Base-by-base conservation (phyloP, 2,113 vertebrate genomes). In the Irena cyanogastra region DNA sequence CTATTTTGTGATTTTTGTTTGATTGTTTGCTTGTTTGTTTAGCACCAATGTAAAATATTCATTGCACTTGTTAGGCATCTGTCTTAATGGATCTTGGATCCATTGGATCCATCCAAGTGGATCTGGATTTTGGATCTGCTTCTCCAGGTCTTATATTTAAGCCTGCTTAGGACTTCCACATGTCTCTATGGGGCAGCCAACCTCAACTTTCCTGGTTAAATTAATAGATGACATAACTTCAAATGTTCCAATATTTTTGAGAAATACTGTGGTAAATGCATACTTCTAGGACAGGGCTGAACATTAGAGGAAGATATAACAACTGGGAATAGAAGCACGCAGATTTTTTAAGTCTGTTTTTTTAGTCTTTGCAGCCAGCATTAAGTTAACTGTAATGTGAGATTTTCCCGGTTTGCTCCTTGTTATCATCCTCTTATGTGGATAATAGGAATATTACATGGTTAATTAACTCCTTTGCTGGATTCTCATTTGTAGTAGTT, bases 391-490 rank as follows among this genome's bases (percentile, higher is more conserved):
- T 59, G 50, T 39, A 68, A 77, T 90, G 68, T 47, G 76, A 66
- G 61, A 63, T 77, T 77, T 77, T 59, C 53, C 68, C 7, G 3
- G 27, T 7, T 92, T 93, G 31, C 53, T 69, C 59, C 24, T 88
- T 75, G 31, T 72, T 86, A 35, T 77, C 39, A 76, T 77, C 59
- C 39, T 77, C 23, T 92, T 93, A 53, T 18, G 35, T 52, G 60
- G 86, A 70, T 94, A 95, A 90, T 81, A 61, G 42, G 61, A 66
- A 27, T 83, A 78, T 74, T 90, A 86, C 71, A 50, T 74, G 76
- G 94, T 86, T 94, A 94, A 83, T 93, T 94, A 86, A 83, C 85
- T 93, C 71, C 77, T 76, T 90, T 93, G 30, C 68, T 88, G 71
- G 70, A 26, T 33, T 90, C 37, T 83, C 71, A 24, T 80, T 95